These are phyloP conservation scores for Cotesia vestalis DNA, from an alignment of 1,140 invertebrate species.

Conservation along the genomic window DNA sequence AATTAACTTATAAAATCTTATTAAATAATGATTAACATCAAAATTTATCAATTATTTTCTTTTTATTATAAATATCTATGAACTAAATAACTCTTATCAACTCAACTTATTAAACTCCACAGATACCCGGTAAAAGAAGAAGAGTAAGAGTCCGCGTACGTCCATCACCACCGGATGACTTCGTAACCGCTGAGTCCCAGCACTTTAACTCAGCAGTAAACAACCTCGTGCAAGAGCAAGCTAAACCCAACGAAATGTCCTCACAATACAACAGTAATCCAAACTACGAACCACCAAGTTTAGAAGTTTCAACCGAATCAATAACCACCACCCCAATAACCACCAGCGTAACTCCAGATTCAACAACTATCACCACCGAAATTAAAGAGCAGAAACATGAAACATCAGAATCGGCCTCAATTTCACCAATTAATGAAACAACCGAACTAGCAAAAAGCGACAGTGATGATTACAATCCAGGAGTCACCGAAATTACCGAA, in stretches of 20 bases:
- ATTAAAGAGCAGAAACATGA: conserved; percentile 3
- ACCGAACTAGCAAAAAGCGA: conserved; percentile 17
- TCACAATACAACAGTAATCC: background rate
- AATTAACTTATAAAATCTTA: background rate
- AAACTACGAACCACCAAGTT: background rate
- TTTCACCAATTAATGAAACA: conserved; percentile 26
- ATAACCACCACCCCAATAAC: conserved; percentile 18
- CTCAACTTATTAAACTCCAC: conserved; percentile 34
- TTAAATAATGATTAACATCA: background rate
- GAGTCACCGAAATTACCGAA: conserved; percentile 28
- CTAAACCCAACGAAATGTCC: conserved; percentile 21
- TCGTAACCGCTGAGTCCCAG: conserved; percentile 59
- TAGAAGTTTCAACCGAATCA: conserved; percentile 21
- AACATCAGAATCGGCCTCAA: conserved; percentile 27
- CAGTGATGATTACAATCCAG: conserved; percentile 21
- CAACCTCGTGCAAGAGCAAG: conserved; percentile 47
- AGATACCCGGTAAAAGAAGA: conserved; percentile 50
- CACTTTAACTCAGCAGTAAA: conserved; percentile 56
- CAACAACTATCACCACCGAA: conserved; percentile 34
- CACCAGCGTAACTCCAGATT: conserved; percentile 6
- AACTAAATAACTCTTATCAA: background rate
- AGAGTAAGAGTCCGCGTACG: conserved; percentile 56
- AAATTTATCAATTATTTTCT: background rate
- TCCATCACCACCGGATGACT: conserved; percentile 52
- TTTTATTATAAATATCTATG: no score